These are phyloP conservation scores for Lophotis ruficrista DNA, from an alignment of 2,113 vertebrate genomes.

Conservation along the genomic window DNA sequence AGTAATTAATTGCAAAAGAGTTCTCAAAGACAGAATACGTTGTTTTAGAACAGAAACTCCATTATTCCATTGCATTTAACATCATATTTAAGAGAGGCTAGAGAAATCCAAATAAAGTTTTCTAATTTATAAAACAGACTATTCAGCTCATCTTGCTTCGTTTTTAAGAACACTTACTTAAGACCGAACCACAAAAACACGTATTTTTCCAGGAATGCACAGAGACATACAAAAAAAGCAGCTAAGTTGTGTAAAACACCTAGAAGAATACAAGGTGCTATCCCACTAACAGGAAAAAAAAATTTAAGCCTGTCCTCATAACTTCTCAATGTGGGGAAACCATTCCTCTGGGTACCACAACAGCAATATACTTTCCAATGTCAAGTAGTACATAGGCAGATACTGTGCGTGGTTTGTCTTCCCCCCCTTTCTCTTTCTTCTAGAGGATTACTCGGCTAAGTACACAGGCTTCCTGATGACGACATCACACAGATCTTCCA, in stretches of 20 bases:
- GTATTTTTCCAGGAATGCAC: not conserved
- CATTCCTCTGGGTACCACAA: not conserved
- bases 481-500: not conserved
- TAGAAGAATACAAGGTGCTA: not conserved
- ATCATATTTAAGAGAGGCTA: not conserved
- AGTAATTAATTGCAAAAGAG: not conserved
- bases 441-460: not conserved
- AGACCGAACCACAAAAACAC: not conserved
- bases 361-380: not conserved
- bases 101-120: not conserved
- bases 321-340: not conserved
- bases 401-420: rapidly evolving
- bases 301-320: not conserved
- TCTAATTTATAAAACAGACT: not conserved
- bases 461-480: rapidly evolving
- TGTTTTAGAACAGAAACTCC: not conserved
- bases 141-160: not conserved
- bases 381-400: not conserved
- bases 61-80: not conserved
- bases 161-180: not conserved
- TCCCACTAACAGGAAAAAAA: not conserved
- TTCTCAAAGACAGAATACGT: not conserved
- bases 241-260: not conserved
- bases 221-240: not conserved
- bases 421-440: not conserved